These are phyloP conservation scores for Rugalucina vietnamica DNA, from an alignment of 2,888 invertebrate species.

Conservation along the genomic window DNA sequence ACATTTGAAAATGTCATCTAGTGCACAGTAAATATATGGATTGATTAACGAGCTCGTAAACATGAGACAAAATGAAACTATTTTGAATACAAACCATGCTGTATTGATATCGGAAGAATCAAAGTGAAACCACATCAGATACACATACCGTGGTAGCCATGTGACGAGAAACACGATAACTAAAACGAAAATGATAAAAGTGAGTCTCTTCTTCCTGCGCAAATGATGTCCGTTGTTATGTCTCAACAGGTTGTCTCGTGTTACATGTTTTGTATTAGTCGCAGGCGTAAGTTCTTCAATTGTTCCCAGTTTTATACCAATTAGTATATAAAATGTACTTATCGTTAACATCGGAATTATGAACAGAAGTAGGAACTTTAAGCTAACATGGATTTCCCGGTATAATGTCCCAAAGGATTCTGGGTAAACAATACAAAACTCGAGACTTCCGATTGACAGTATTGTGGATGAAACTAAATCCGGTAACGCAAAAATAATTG, in stretches of 20 bases:
- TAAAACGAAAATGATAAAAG: not conserved
- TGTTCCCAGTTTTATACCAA: not conserved
- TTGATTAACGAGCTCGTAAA: not conserved
- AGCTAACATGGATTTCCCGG: not conserved
- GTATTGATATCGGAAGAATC: not conserved
- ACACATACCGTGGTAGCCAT: not conserved
- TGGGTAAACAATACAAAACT: not conserved
- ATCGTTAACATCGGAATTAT: not conserved
- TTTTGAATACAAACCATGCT: not conserved
- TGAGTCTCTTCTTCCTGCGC: not conserved
- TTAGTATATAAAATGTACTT: not conserved
- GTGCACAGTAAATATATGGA: not conserved
- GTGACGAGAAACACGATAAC: not conserved
- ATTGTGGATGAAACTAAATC: not conserved
- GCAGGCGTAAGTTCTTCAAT: not conserved
- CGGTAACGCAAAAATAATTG: not conserved
- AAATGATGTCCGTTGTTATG: not conserved
- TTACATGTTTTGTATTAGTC: not conserved
- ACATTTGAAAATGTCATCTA: not conserved
- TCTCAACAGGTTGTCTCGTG: not conserved
- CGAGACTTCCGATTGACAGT: not conserved
- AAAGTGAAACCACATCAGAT: not conserved
- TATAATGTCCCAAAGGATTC: not conserved
- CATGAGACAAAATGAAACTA: not conserved
- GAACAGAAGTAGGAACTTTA: not conserved